Evolutionary conservation across 2,888 invertebrate genomes (phyloP).

Genomic region (Tipula vernalis): DNA sequence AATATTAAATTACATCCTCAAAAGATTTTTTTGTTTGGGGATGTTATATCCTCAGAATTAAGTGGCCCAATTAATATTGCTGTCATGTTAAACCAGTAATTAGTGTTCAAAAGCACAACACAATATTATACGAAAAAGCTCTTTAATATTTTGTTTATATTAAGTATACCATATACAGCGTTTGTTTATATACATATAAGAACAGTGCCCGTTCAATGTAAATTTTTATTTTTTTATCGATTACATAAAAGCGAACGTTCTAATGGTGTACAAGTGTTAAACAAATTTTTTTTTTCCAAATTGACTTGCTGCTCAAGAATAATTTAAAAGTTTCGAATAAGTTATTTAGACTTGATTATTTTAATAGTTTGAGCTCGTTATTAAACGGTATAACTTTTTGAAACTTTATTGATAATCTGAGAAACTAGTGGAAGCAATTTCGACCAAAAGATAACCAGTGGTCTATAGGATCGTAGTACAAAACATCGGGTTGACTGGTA

Average conservation of each 20-base stretch:
- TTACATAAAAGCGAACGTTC: background rate
- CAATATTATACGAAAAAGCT: background rate
- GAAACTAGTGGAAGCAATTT: no score
- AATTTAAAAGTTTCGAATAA: no score
- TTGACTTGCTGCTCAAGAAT: no score
- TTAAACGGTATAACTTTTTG: no score
- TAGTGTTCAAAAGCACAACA: background rate
- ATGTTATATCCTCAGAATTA: background rate
- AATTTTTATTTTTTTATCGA: background rate
- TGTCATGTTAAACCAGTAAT: background rate
- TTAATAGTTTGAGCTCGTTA: no score
- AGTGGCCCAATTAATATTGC: background rate
- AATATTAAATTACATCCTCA: background rate
- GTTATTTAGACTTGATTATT: no score
- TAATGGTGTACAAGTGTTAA: background rate
- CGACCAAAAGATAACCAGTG: no score
- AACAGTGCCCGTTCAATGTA: background rate
- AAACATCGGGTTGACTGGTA: no score
- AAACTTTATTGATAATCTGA: no score
- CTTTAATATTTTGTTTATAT: background rate
- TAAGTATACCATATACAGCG: background rate
- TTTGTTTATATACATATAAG: no score
- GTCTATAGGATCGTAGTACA: no score
- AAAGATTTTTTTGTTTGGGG: background rate
- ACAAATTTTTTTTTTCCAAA: no score